Evolutionary conservation across 2,797 vertebrate species (phyloP), one percentile per base, ranked within the genome.

Genomic region (Sternarchorhynchus goeldii): DNA sequence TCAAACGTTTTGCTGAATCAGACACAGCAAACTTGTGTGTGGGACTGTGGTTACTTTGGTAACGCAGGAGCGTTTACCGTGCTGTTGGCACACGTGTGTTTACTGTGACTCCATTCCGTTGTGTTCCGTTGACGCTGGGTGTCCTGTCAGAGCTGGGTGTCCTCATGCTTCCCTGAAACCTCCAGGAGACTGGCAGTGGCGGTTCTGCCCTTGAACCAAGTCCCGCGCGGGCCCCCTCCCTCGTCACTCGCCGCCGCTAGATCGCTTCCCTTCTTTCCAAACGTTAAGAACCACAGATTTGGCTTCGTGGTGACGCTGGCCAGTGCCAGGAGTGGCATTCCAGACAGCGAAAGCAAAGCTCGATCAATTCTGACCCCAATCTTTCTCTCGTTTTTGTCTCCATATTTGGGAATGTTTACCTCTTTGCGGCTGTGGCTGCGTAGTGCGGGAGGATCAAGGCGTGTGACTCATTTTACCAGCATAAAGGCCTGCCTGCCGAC

Each of bases 351-450:
- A 88, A 89, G 90, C 93, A 93, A 94, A 94, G 92, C 88, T 92
- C 92, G 88, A 91, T 87, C 85, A 90, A 92, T 95, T 93, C 93
- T 93, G 91, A 94, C 94, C 94, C 90, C 93, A 93, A 94, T 95
- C 91, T 91, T 92, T 93, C 92, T 93, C 91, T 93, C 88, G 90
- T 91, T 95, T 93, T 88, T 94, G 93, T 97, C 93, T 94, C 97
- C 97, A 96, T 99, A 97, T 98, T 97, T 98, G 97, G 97, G 94
- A 97, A 98, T 98, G 96, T 99, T 99, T 98, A 98, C 94, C 95
- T 96, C 93, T 93, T 92, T 90, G 91, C 91, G 94, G 94, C 93
- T 94, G 91, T 91, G 93, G 94, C 93, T 94, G 94, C 94, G 95
- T 88, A 94, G 95, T 92, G 79, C 93, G 95, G 94, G 88, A 91